Base-by-base conservation (phyloP, 2,113 vertebrate genomes). In the Melierax canorus region DNA sequence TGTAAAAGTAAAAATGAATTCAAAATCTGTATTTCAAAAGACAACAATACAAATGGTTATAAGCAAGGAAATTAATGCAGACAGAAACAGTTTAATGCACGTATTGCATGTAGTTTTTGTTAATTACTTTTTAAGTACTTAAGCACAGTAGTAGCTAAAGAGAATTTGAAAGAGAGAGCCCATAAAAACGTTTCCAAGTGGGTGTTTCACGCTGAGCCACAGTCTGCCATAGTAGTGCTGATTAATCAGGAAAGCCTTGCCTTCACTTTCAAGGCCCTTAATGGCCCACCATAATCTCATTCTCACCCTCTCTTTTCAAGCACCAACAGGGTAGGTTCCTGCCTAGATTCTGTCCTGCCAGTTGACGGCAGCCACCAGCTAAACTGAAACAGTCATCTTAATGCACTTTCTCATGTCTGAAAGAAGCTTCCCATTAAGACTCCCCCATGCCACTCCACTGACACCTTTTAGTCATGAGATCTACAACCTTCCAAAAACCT, bases 41-140 rank as follows among this genome's bases (percentile, higher is more conserved):
- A 63, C 78, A 87, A 72, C 41, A 81, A 86, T 41, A 62, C 24
- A 91, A 94, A 92, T 36, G 19, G 50, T 53, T 50, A 41, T 17
- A 76, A 91, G 39, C 26, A 82, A 82, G 77, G 62, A 93, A 91
- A 93, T 69, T 12, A 94, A 62, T 58, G 62, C 81, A 91, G 66
- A 51, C 80, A 87, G 84, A 45, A 85, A 56, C 30, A 82, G 23
- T 46, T 64, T 66, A 82, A 95, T 66, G 84, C 53, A 72, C 53
- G 36, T 66, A 69, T 79, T 91, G 56, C 51, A 38, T 73, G 74
- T 6, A 53, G 62, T 39, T 96, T 92, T 36, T 69, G 90, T 85
- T 96, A 97, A 96, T 92, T 91, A 91, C 86, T 94, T 96, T 93
- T 96, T 43, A 96, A 95, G 92, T 75, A 94, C 84, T 95, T 95